Evolutionary conservation across 2,113 vertebrate species (phyloP).

Genomic region (Alces alces): DNA sequence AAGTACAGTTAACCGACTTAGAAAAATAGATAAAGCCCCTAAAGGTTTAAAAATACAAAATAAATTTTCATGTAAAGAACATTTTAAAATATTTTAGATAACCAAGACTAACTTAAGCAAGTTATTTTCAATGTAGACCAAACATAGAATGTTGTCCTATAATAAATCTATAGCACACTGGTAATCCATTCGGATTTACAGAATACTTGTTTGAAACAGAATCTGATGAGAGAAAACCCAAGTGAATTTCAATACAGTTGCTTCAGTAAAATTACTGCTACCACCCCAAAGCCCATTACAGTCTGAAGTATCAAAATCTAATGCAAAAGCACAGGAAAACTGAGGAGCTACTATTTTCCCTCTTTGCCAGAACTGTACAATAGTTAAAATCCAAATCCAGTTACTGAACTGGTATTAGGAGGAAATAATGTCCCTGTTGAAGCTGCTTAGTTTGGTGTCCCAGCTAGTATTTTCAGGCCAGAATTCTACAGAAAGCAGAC

Average conservation of each 20-base stretch:
- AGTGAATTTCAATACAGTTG: slow-evolving; percentile 11
- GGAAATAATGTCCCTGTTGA: background rate
- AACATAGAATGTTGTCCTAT: slow-evolving; percentile 20
- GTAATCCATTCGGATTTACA: slow-evolving; percentile 42
- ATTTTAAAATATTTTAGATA: slow-evolving; percentile 63
- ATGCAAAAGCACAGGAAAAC: background rate
- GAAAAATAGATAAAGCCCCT: slow-evolving; percentile 74
- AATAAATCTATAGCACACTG: background rate
- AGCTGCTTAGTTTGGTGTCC: background rate
- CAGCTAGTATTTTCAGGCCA: background rate
- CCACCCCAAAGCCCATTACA: background rate
- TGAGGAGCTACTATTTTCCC: background rate
- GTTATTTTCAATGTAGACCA: slow-evolving; percentile 20
- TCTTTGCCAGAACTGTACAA: background rate
- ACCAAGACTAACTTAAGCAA: slow-evolving; percentile 52
- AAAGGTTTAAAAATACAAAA: slow-evolving; percentile 69
- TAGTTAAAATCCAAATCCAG: background rate
- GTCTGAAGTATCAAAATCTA: background rate
- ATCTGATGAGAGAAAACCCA: slow-evolving; percentile 19
- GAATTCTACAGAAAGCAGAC: background rate
- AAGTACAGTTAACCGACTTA: slow-evolving; percentile 73
- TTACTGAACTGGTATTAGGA: background rate
- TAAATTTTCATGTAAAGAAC: slow-evolving; percentile 62
- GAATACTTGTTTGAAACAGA: slow-evolving; percentile 34
- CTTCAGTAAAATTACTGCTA: slow-evolving; percentile 8